Conservation (phyloP, 1,140 invertebrate species). For the Acromyrmex charruanus region DNA sequence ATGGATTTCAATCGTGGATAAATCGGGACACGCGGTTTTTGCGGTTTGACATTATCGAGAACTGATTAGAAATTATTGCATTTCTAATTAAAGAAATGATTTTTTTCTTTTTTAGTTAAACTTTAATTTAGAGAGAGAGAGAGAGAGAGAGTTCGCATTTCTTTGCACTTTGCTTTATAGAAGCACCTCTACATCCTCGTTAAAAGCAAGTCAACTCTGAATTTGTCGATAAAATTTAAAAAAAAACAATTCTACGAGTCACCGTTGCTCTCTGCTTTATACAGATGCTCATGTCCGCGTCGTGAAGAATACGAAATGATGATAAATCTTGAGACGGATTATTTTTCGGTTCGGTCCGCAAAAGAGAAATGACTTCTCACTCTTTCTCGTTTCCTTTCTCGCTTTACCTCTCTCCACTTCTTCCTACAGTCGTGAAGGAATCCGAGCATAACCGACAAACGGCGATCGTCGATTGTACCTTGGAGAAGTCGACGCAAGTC, state of each 20-base stretch:
- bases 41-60: background rate
- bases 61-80: background rate
- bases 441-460: slow-evolving; percentile 64
- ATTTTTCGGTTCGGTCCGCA: background rate
- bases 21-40: background rate
- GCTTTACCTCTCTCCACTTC: background rate
- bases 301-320: slow-evolving; percentile 15
- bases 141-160: background rate
- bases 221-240: slow-evolving; percentile 6
- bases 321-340: slow-evolving; percentile 13
- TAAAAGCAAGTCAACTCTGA: background rate
- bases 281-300: background rate
- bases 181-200: background rate
- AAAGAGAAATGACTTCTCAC: background rate
- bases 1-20: background rate
- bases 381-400: background rate
- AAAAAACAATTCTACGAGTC: background rate
- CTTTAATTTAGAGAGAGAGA: no score
- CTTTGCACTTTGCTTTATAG: slow-evolving; percentile 45
- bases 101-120: background rate
- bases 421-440: slow-evolving; percentile 32
- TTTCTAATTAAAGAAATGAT: background rate
- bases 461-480: slow-evolving; percentile 51
- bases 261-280: background rate
- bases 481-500: slow-evolving; percentile 43